Evolutionary conservation across 1,140 invertebrate species (phyloP).

Genomic region (Liolophura sinensis): DNA sequence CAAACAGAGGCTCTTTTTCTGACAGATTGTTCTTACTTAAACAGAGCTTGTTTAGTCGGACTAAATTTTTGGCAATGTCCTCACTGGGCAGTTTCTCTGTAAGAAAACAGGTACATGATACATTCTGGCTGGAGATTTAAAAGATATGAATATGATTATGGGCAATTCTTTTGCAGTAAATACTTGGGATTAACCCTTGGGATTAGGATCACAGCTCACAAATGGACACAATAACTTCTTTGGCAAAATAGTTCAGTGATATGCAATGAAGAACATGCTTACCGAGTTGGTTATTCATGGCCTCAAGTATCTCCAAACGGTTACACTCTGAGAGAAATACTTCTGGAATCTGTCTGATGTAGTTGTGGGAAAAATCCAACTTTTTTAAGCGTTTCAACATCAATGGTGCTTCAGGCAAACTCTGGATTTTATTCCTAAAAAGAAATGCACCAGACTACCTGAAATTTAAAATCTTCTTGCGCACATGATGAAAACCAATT

Average conservation of each 20-base stretch:
- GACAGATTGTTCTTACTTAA: conserved; percentile 34
- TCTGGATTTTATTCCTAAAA: conserved; percentile 22
- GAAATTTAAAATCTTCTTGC: too few species aligned
- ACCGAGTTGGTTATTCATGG: conserved; percentile 37
- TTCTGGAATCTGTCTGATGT: conserved; percentile 30
- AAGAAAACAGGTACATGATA: too few species aligned
- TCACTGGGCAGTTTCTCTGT: conserved; percentile 36
- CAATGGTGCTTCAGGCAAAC: conserved; percentile 14
- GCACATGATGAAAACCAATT: too few species aligned
- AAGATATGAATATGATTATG: background rate
- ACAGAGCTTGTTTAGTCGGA: conserved; percentile 28
- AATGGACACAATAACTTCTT: background rate
- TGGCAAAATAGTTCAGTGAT: background rate
- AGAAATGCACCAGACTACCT: background rate
- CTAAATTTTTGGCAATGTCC: conserved; percentile 22
- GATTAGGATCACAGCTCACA: background rate
- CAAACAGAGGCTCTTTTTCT: conserved; percentile 42
- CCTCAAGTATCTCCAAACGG: conserved; percentile 32
- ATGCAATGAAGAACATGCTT: conserved; percentile 4
- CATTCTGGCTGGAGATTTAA: too few species aligned
- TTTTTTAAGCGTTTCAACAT: conserved; percentile 23
- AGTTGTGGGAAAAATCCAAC: conserved; percentile 36
- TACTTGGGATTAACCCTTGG: too few species aligned
- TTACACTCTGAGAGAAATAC: conserved; percentile 25
- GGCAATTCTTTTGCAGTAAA: too few species aligned